Evolutionary conservation across 1,140 invertebrate genomes (phyloP), one percentile per base, ranked within the genome.

Genomic region (Brachionus paranguensis): DNA sequence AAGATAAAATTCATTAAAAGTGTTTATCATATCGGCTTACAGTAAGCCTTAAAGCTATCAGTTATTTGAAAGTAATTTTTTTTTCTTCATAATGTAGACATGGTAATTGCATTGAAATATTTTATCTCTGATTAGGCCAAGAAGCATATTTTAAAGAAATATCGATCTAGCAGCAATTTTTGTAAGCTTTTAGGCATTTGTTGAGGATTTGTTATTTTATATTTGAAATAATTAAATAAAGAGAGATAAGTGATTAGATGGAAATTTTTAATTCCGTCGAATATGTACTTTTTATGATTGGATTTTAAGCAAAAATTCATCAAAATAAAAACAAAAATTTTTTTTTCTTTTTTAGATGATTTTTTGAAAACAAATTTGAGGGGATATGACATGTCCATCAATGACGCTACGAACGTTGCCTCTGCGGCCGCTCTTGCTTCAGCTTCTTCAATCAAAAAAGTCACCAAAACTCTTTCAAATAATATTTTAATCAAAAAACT

Each of bases 351-450:
- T 50, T 50, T 50, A 50, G 45, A 50, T 50, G 45, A n/a, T n/a
- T n/a, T 14, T 50, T 50, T 55, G 7, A 55, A n/a, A 55, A 17
- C 1, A 55, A 55, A 55, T 55, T 55, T 24, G 53, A 55, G 8
- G 7, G 6, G 17, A 55, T 72, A 72, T 72, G 78, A 41, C 43
- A 81, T 81, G 78, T 81, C 78, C 29, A 81, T 81, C 33, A 81
- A 81, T 81, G 78, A 81, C 29, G 78, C 78, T 27, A 81, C 78
- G 8, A 81, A 68, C 24, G 53, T 81, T 60, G 78, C 78, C 29
- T 81, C 78, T 41, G 78, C 78, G 55, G 50, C 78, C n/a, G 78
- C 78, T 14, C 45, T 76, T 24, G 43, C 72, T 10, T 41, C 78
- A 14, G n/a, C 53, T 20, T 81, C 78, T 14, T 81, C 78, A 10